A percentile compares a stretch with the other conserved stretches of the same genome.
Evolutionary conservation across 2,797 vertebrate species (phyloP).

Genomic region (Intellagama lesueurii): DNA sequence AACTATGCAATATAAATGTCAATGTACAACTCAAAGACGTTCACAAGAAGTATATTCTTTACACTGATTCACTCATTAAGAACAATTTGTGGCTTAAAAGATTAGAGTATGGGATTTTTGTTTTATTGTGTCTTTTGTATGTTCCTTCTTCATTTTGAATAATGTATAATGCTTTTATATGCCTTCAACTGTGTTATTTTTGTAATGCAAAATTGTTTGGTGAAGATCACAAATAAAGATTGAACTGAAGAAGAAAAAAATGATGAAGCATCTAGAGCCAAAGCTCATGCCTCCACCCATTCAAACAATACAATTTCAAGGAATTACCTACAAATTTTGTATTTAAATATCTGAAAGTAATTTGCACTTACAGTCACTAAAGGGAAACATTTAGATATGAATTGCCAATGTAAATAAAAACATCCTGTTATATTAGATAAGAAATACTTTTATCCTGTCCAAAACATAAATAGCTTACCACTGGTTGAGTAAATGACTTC

Average conservation of each 20-base stretch:
- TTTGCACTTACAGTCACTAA: not conserved
- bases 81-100: not conserved
- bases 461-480: not conserved
- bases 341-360: not conserved
- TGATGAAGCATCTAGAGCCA: not conserved
- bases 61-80: not conserved
- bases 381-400: not conserved
- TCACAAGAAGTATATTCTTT: not conserved
- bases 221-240: slow-evolving; percentile 25
- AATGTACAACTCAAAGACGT: not conserved
- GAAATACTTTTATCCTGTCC: not conserved
- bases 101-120: not conserved
- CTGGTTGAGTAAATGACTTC: not conserved
- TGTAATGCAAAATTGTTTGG: slow-evolving; percentile 35
- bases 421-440: not conserved
- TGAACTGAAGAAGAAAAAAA: slow-evolving; percentile 1
- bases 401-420: not conserved
- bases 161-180: slow-evolving; percentile 29
- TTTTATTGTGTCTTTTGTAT: slow-evolving; percentile 12
- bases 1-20: not conserved
- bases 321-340: not conserved
- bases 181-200: slow-evolving; percentile 22
- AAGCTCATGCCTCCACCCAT: not conserved
- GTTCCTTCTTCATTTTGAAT: slow-evolving; percentile 23
- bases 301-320: not conserved